These are phyloP conservation scores for Montipora capitata DNA, from an alignment of 92 coral and sea anemone species.

Conservation along the genomic window DNA sequence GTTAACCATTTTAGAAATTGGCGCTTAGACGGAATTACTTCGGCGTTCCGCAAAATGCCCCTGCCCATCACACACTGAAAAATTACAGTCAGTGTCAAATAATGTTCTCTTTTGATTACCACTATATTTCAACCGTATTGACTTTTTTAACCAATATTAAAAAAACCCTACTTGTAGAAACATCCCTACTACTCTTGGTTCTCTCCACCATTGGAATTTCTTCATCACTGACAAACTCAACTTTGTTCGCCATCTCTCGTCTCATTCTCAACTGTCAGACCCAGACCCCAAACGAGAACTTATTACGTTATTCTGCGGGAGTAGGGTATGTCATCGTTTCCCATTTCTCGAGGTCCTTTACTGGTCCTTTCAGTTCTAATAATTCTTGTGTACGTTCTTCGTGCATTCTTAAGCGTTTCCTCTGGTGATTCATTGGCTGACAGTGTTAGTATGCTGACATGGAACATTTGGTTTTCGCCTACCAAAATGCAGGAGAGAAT, in stretches of 20 bases:
- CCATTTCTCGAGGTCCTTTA: background rate
- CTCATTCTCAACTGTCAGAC: too few species aligned
- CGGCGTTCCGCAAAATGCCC: too few species aligned
- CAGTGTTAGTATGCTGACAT: slow-evolving; percentile 61
- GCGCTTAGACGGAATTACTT: too few species aligned
- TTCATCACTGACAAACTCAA: slow-evolving; percentile 59
- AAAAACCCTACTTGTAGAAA: slow-evolving; percentile 6
- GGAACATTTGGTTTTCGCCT: slow-evolving; percentile 75
- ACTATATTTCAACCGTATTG: too few species aligned
- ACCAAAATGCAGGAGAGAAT: slow-evolving; percentile 67
- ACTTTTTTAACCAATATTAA: background rate
- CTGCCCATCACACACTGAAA: too few species aligned
- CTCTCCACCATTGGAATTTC: slow-evolving; percentile 23
- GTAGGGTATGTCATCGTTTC: too few species aligned
- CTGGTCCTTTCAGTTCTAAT: background rate
- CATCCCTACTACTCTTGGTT: background rate
- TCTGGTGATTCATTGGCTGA: background rate
- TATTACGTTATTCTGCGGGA: too few species aligned
- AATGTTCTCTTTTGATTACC: too few species aligned
- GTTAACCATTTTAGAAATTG: too few species aligned
- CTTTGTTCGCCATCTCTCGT: slow-evolving; percentile 51
- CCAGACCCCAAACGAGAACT: too few species aligned
- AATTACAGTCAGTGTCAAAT: too few species aligned
- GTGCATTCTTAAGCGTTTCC: background rate
- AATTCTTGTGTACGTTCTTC: background rate